These are phyloP conservation scores for Pinna nobilis DNA, from an alignment of 1,140 invertebrate species.

Conservation along the genomic window DNA sequence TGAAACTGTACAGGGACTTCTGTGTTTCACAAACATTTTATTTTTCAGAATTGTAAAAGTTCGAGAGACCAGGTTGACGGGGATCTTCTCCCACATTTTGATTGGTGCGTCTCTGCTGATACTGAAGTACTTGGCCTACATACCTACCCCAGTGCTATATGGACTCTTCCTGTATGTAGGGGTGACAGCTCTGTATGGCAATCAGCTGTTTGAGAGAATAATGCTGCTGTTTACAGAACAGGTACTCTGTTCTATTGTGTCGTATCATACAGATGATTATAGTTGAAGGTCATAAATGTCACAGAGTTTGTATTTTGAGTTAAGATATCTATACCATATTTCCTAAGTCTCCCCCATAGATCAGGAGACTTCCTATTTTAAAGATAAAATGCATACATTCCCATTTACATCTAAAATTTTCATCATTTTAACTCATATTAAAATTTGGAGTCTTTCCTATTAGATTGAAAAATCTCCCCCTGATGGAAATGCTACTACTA, in stretches of 20 bases:
- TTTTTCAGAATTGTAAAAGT: constrained; percentile 79
- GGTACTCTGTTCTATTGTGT: too few relatives aligned
- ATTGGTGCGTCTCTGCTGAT: constrained; percentile 81
- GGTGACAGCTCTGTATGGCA: constrained; percentile 80
- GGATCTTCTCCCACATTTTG: constrained; percentile 80
- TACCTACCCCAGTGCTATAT: constrained; percentile 81
- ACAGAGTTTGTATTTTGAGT: too few relatives aligned
- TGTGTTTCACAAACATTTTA: neutral
- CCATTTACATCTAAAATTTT: too few relatives aligned
- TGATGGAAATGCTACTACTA: too few relatives aligned
- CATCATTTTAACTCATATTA: neutral
- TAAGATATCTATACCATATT: too few relatives aligned
- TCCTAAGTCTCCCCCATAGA: too few relatives aligned
- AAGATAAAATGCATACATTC: constrained; percentile 6
- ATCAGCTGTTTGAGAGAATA: constrained; percentile 83
- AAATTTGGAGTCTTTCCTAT: too few relatives aligned
- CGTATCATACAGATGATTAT: too few relatives aligned
- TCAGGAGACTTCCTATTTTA: too few relatives aligned
- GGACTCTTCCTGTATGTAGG: constrained; percentile 84
- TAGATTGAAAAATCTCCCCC: too few relatives aligned
- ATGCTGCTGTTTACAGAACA: constrained; percentile 82
- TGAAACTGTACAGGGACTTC: too few relatives aligned
- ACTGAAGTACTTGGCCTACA: constrained; percentile 79
- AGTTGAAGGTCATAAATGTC: too few relatives aligned
- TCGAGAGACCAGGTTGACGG: constrained; percentile 81